Evolutionary conservation across 2,888 invertebrate species (phyloP).

Genomic region (Scaptomyza caliginosa): DNA sequence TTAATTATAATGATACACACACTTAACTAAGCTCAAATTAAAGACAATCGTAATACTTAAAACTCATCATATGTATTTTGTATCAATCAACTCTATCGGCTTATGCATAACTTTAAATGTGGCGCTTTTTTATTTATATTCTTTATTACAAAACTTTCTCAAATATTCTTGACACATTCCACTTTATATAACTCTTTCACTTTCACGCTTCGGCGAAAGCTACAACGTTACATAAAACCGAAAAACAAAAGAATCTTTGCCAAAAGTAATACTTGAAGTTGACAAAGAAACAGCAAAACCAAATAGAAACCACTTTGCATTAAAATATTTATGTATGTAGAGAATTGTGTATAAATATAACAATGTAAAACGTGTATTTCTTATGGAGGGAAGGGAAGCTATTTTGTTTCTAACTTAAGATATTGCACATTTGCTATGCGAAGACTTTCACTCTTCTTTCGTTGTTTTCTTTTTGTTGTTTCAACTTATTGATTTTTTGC

Average conservation of each 20-base stretch:
- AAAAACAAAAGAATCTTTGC: slow-evolving; percentile 44
- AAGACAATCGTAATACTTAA: slow-evolving; percentile 40
- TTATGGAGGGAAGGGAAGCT: slow-evolving; percentile 19
- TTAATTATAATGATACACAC: slow-evolving; percentile 44
- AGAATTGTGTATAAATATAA: slow-evolving; percentile 18
- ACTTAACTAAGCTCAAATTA: slow-evolving; percentile 43
- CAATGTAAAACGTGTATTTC: slow-evolving; percentile 29
- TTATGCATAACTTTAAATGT: slow-evolving; percentile 31
- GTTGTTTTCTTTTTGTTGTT: slow-evolving; percentile 6
- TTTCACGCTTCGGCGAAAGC: slow-evolving; percentile 68
- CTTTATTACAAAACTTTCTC: slow-evolving; percentile 55
- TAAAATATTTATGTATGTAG: slow-evolving; percentile 20
- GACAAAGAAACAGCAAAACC: slow-evolving; percentile 41
- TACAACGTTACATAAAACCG: slow-evolving; percentile 57
- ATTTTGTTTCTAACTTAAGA: slow-evolving; percentile 25
- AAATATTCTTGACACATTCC: slow-evolving; percentile 53
- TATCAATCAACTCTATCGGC: slow-evolving; percentile 16
- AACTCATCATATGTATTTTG: slow-evolving; percentile 45
- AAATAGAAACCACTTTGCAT: slow-evolving; percentile 22
- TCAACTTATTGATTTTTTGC: slow-evolving; percentile 5
- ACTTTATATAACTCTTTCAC: slow-evolving; percentile 63
- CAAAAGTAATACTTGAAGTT: slow-evolving; percentile 12
- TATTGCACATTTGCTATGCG: slow-evolving; percentile 63
- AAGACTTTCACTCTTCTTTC: slow-evolving; percentile 66
- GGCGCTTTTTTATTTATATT: background rate